Evolutionary conservation across 2,113 vertebrate genomes (phyloP), one percentile per base, ranked within the genome.

Genomic region (Cinclus cinclus): DNA sequence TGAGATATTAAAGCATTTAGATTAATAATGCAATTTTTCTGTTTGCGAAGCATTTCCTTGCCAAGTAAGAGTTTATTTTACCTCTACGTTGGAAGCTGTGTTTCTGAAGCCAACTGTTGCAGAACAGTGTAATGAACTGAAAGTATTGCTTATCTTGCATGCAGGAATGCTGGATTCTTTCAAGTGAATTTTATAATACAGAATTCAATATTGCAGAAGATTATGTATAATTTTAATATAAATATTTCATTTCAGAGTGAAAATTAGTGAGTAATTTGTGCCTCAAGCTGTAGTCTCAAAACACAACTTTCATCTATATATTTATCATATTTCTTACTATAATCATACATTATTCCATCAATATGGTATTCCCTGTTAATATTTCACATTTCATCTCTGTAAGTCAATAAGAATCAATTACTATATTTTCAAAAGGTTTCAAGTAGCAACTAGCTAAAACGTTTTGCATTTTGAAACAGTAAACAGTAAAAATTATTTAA

Each of bases 1-100:
- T 98, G 96, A 98, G 98, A 75, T 24, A 52, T 5, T 64, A 39
- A 68, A 59, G 30, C 21, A 55, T 63, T 84, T 42, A 8, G 3
- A 41, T 6, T 74, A 39, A 78, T 20, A 67, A 77, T 33, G 6
- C 65, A 37, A 10, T 62, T 58, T 78, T 67, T 68, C 49, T 58
- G 9, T 62, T 69, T 27, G 81, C 30, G 24, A 78, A 91, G 33
- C 5, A 41, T 56, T 70, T 74, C 8, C 21, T 58, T 63, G 47
- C 27, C 13, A 55, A 92, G 27, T 33, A 52, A 31, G 27, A 22
- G 11, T 63, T 67, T 76, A 37, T 65, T 92, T 83, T 86, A 65
- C 35, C 21, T 58, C 46, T 47, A 9, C 10, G 9, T 8, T 53
- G 44, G 87, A 75, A 90, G 23, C n/a, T 35, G 30, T 35, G 47